Evolutionary conservation across 1,140 invertebrate genomes (phyloP).

Genomic region (Melitaea cinxia): DNA sequence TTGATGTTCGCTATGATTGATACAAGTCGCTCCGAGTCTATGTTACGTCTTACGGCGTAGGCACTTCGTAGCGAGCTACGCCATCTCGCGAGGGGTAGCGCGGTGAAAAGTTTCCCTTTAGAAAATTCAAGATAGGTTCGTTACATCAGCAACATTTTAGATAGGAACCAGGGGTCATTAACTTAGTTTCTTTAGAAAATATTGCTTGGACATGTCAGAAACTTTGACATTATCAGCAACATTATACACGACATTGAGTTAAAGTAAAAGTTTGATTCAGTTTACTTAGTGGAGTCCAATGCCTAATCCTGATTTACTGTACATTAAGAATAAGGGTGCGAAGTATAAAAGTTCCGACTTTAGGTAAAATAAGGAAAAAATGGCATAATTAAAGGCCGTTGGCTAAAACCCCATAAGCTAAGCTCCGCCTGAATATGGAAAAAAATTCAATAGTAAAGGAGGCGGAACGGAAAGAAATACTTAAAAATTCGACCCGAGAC

Average conservation of each 20-base stretch:
- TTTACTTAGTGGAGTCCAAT: not conserved
- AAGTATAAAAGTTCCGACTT: constrained; percentile 25
- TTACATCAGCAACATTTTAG: not conserved
- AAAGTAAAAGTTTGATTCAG: not conserved
- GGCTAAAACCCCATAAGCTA: constrained; percentile 72
- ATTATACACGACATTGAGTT: not conserved
- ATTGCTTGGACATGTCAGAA: not conserved
- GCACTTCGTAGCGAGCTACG: constrained; percentile 47
- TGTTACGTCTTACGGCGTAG: not conserved
- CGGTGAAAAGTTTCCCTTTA: constrained; percentile 22
- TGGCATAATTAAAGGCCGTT: constrained; percentile 59
- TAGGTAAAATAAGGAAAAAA: constrained; percentile 63
- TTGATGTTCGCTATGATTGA: too few relatives aligned
- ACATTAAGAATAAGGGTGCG: not conserved
- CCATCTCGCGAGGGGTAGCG: constrained; percentile 75
- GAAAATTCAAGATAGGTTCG: constrained; percentile 1
- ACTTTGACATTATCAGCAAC: not conserved
- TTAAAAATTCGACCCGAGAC: constrained; percentile 63
- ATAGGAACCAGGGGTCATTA: constrained; percentile 4
- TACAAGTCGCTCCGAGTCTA: not conserved
- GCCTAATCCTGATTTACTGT: not conserved
- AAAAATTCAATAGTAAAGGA: constrained; percentile 76
- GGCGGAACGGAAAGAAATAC: constrained; percentile 75
- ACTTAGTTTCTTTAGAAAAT: not conserved
- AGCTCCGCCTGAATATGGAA: constrained; percentile 76